Evolutionary conservation across 2,797 vertebrate species (phyloP).

Genomic region (Diglossa cyanea): DNA sequence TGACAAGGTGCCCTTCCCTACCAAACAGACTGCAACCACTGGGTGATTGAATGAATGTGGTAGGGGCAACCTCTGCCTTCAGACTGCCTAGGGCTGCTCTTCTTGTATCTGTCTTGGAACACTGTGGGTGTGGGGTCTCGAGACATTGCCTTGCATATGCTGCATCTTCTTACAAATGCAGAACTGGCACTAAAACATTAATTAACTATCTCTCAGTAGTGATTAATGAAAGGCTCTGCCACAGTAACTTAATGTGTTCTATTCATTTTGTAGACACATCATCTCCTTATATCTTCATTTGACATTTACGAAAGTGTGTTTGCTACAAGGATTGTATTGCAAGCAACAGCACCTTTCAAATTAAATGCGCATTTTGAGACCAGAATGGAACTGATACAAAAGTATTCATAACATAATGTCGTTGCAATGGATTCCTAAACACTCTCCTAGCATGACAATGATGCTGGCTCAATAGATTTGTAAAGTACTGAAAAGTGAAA

Average conservation of each 20-base stretch:
- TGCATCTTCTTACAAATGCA: background rate
- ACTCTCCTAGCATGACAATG: background rate
- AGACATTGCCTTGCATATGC: background rate
- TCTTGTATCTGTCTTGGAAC: background rate
- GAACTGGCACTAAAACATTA: background rate
- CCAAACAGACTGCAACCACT: background rate
- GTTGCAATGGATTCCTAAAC: background rate
- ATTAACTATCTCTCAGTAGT: background rate
- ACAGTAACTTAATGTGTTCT: background rate
- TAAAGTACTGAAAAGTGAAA: background rate
- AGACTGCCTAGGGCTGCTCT: background rate
- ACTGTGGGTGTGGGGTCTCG: background rate
- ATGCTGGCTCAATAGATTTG: background rate
- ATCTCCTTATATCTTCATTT: constrained; percentile 36
- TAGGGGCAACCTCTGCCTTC: background rate
- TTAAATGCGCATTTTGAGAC: constrained; percentile 23
- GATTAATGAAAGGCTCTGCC: constrained; percentile 25
- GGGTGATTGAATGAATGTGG: background rate
- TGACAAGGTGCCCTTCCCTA: constrained; percentile 42
- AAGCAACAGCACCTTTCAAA: constrained; percentile 21
- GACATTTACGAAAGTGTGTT: constrained; percentile 8
- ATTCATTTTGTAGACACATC: constrained; percentile 20
- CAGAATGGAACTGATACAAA: background rate
- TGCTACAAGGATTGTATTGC: background rate
- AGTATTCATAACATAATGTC: background rate